Conservation (phyloP, 2,113 vertebrate genomes). For the Caranx melampygus region DNA sequence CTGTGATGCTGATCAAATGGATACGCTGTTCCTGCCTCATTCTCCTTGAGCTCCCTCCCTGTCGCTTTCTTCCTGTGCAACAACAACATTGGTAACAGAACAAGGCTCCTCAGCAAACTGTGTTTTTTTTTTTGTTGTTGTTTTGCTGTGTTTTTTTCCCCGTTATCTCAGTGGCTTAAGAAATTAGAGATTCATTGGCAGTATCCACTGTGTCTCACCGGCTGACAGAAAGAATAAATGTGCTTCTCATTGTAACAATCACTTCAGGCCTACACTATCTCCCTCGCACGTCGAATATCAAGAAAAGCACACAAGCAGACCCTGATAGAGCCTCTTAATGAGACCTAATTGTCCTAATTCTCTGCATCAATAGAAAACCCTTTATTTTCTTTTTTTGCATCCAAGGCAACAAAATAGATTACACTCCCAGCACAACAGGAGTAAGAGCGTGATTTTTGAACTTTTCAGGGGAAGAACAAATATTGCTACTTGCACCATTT, state of each 20-base stretch:
- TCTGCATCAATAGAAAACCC: slow-evolving; percentile 60
- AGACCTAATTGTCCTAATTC: slow-evolving; percentile 73
- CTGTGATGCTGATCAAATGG: slow-evolving; percentile 54
- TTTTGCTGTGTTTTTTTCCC: not conserved
- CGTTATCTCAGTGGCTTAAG: slow-evolving; percentile 46
- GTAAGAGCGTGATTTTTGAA: slow-evolving; percentile 7
- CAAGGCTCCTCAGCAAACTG: slow-evolving; percentile 1
- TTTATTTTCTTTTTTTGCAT: slow-evolving; percentile 57
- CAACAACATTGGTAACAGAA: slow-evolving; percentile 29
- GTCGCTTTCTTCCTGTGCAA: slow-evolving; percentile 16
- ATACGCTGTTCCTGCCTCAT: slow-evolving; percentile 26
- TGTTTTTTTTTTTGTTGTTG: slow-evolving; percentile 23
- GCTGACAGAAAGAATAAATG: slow-evolving; percentile 70
- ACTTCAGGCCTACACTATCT: slow-evolving; percentile 42
- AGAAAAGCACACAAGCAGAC: slow-evolving; percentile 40
- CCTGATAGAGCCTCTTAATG: slow-evolving; percentile 60
- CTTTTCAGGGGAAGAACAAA: slow-evolving; percentile 40
- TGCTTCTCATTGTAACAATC: slow-evolving; percentile 60
- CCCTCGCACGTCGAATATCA: slow-evolving; percentile 35
- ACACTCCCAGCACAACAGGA: slow-evolving; percentile 33
- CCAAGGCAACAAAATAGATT: slow-evolving; percentile 57
- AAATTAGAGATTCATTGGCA: slow-evolving; percentile 65
- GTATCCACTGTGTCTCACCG: slow-evolving; percentile 42
- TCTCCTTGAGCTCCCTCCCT: slow-evolving; percentile 41
- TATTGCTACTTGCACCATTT: not conserved